Base-by-base conservation (phyloP, 92 coral and sea anemone genomes). In the Epizoanthus fatuus region DNA sequence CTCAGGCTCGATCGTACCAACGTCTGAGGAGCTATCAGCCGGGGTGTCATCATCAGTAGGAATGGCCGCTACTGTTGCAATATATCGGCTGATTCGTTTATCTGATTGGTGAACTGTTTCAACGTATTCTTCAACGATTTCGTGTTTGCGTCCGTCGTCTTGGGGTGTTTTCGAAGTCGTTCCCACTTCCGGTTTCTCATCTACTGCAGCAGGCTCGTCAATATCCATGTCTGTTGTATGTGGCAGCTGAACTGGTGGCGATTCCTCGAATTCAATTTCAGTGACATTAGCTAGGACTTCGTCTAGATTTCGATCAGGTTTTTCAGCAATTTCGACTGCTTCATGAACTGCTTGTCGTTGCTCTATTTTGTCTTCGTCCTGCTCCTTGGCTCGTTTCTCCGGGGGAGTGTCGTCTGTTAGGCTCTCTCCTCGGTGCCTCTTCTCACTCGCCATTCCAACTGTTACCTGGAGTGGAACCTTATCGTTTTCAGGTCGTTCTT, bases 181-280 rank as follows among this genome's bases (percentile, higher is more conserved):
- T 40, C 44, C 55, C 5, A 19, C 11, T 45, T 77, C 35, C 6
- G 51, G 29, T 13, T 59, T 69, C 58, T 14, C 9, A 42, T 29
- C 53, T 54, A 20, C 4, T 37, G 62, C 57, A 5, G 0, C 53
- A 49, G 16, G 14, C 42, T 77, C 57, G 16, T 77, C 59, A 3
- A 15, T 64, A 19, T 37, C 42, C 13, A 19, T 47, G 29, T 59
- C 82, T 39, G 10, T 42, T 37, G 70, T 11, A 5, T 68, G 35
- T 59, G 53, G 13, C 39, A 19, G 22, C 40, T 62, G 55, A 4
- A 59, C 40, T 3, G 59, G 57, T 5, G 58, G n/a, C 22, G 58
- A 60, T 77, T 77, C 70, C 3, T 59, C 69, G 47, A 77, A 77
- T 17, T 77, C 82, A 4, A 77, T 77, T 69, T 77, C 82, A 17